Evolutionary conservation across 2,888 invertebrate species (phyloP).

Genomic region (Agapostemon virescens): DNA sequence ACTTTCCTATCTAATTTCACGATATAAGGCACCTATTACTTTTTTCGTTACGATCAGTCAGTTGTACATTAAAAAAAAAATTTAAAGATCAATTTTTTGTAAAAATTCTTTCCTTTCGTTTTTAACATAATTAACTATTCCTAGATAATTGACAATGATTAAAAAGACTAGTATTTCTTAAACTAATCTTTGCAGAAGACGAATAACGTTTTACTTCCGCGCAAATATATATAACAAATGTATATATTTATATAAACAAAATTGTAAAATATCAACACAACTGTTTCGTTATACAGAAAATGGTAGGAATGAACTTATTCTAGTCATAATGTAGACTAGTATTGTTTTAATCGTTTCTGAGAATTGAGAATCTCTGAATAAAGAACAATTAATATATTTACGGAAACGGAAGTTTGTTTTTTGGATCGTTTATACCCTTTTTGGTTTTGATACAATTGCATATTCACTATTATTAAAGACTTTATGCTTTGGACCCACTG

Average conservation of each 20-base stretch:
- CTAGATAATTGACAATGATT: conserved; percentile 45
- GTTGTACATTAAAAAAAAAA: conserved; percentile 43
- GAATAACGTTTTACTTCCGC: conserved; percentile 32
- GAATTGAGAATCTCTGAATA: conserved; percentile 46
- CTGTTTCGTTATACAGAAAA: conserved; percentile 24
- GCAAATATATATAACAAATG: conserved; percentile 15
- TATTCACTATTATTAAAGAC: conserved; percentile 90
- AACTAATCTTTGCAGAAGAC: conserved; percentile 40
- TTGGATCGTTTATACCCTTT: conserved; percentile 85
- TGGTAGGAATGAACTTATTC: conserved; percentile 43
- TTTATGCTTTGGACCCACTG: conserved; percentile 84
- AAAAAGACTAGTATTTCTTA: conserved; percentile 60
- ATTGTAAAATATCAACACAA: conserved; percentile 48
- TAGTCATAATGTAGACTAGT: conserved; percentile 60
- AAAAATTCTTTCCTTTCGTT: conserved; percentile 26
- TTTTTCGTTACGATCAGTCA: conserved; percentile 65
- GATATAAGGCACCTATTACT: conserved; percentile 67
- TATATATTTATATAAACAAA: conserved; percentile 20
- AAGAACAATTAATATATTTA: conserved; percentile 41
- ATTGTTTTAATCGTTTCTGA: conserved; percentile 45
- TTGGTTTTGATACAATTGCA: conserved; percentile 91
- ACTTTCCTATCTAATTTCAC: conserved; percentile 44
- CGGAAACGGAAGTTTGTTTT: conserved; percentile 29
- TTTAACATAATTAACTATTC: conserved; percentile 39
- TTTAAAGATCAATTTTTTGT: conserved; percentile 5